Percentiles rank a stretch among this genome's conserved stretches.
Conservation (phyloP, 2,797 vertebrate genomes). For the Chromobotia macracanthus region DNA sequence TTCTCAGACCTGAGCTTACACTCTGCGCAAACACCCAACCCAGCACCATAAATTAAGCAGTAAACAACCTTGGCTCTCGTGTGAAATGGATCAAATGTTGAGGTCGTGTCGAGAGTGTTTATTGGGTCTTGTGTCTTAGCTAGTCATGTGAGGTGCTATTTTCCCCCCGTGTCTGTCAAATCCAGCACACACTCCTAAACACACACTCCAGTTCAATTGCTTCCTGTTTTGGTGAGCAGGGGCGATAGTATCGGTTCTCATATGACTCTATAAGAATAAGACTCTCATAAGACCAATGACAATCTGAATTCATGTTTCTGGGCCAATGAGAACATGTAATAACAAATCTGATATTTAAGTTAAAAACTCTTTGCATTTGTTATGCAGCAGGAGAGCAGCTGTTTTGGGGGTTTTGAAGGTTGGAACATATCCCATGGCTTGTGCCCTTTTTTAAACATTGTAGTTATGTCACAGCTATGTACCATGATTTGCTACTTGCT, state of each 20-base stretch:
- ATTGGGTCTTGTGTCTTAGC: conserved; percentile 42
- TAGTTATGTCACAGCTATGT: not conserved
- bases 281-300: conserved; percentile 42
- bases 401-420: not conserved
- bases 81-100: conserved; percentile 43
- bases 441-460: not conserved
- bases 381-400: not conserved
- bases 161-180: conserved; percentile 29
- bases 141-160: conserved; percentile 50
- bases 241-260: conserved; percentile 59
- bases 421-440: not conserved
- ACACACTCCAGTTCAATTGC: conserved; percentile 59
- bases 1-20: conserved; percentile 31
- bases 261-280: conserved; percentile 50
- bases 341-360: conserved; percentile 5
- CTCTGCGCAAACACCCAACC: conserved; percentile 30
- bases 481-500: not conserved
- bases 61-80: conserved; percentile 35
- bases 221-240: conserved; percentile 64
- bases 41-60: conserved; percentile 24
- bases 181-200: not conserved
- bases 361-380: not conserved
- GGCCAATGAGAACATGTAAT: not conserved
- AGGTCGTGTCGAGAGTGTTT: conserved; percentile 39
- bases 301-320: conserved; percentile 10